Percentiles rank a stretch among this genome's conserved stretches.
phyloP scores from a whole-genome alignment of 2,888 invertebrate species.

The Phorcus lineatus region DNA sequence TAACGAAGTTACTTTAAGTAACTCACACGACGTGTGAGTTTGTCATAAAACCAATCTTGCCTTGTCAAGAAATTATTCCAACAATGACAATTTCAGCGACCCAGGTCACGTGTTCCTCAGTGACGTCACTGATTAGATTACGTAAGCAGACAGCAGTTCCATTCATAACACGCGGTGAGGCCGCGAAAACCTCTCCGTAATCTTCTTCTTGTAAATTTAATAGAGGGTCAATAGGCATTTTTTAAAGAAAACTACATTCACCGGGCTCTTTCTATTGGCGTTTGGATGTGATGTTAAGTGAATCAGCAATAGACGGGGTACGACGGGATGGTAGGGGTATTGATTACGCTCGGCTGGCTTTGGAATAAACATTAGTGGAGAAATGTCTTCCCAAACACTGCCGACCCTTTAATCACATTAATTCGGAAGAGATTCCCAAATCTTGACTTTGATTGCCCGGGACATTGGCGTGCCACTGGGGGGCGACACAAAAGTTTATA shows the following conservation, averaged over 20 bases:
- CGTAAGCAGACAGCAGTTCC: background rate
- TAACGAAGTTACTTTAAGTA: too few relatives aligned
- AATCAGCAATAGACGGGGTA: background rate
- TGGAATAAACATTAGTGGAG: background rate
- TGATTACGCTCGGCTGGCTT: background rate
- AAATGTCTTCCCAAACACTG: slow-evolving; percentile 5
- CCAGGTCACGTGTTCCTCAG: background rate
- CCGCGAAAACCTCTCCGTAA: background rate
- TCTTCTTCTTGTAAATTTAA: slow-evolving; percentile 10
- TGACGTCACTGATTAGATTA: slow-evolving; percentile 2
- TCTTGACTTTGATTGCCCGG: slow-evolving; percentile 13
- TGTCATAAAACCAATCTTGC: too few relatives aligned
- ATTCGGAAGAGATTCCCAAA: slow-evolving; percentile 15
- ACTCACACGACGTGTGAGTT: too few relatives aligned
- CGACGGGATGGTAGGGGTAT: background rate
- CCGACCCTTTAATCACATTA: background rate
- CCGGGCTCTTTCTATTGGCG: background rate
- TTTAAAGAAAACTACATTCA: slow-evolving; percentile 3
- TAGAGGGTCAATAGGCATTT: slow-evolving; percentile 1
- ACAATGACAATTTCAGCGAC: background rate
- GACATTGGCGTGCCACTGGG: background rate
- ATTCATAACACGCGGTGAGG: background rate
- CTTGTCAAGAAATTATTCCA: too few relatives aligned
- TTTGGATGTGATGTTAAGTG: slow-evolving; percentile 5
- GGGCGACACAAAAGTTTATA: slow-evolving; percentile 12